Base-by-base conservation (phyloP, 2,797 vertebrate genomes). In the Toxotes lorentzi region DNA sequence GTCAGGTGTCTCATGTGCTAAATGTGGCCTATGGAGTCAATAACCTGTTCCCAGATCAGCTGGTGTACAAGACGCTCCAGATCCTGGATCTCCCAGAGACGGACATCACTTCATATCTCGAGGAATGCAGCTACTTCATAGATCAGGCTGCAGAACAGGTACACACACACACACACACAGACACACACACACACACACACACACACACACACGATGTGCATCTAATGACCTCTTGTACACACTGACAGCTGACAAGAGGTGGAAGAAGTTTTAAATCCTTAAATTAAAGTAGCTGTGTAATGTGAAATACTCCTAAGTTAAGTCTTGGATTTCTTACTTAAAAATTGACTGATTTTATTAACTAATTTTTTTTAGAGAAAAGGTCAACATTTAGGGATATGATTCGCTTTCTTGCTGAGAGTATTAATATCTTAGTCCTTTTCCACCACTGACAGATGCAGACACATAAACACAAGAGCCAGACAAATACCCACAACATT, bases 51-150 rank as follows among this genome's bases (percentile, higher is more conserved):
- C 95, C 95, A 2, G 21, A 94, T 92, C 94, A 94, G 83, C 94
- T 98, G 72, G 85, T 86, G 13, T 99, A 97, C 85, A 97, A 96
- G 89, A 97, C 86, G 0, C 78, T 99, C 56, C 93, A 95, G 86
- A 96, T 99, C 84, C 82, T 99, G 91, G 98, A 99, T 89, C 89
- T 99, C 14, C 97, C 97, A 4, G 97, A 99, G 70, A 97, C 96
- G 2, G 89, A 96, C 85, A 96, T 99, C 86, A 92, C 92, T 1
- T 95, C 96, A 2, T 96, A 95, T 83, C 95, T 99, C 45, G 95
- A 93, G 77, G 96, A 98, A 74, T 97, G 97, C 91, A 96, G 97
- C 90, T 68, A 92, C 75, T 99, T 99, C 85, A 97, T 99, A 90
- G 95, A 98, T 57, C 88, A 95, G 86, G 96, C 95, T 72, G 94